Conservation (phyloP, 2,888 invertebrate genomes). For the Papilio protenor region DNA sequence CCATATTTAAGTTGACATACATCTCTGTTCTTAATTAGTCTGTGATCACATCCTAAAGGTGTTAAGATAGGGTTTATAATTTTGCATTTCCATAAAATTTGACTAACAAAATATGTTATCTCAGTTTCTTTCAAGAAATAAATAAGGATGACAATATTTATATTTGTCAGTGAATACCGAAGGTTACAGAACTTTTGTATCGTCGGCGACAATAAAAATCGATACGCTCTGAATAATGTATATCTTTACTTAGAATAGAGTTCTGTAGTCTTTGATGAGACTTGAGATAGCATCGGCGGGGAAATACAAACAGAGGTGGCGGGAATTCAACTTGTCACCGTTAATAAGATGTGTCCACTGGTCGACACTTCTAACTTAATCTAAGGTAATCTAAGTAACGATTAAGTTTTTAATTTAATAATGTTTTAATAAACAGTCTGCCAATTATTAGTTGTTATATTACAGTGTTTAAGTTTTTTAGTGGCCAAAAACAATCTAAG, state of each 20-base stretch:
- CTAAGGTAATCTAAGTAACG: slow-evolving; percentile 11
- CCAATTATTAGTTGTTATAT: no score
- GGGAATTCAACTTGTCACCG: slow-evolving; percentile 20
- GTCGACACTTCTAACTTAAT: background rate
- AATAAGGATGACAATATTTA: background rate
- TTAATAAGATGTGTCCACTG: slow-evolving; percentile 25
- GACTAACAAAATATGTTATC: background rate
- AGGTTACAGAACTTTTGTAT: background rate
- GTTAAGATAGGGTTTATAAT: no score
- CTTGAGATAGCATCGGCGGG: slow-evolving; percentile 16
- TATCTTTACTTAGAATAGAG: slow-evolving; percentile 7
- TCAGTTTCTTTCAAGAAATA: background rate
- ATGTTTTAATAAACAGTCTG: background rate
- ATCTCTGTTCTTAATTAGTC: no score
- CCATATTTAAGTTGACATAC: no score
- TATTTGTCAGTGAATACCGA: background rate
- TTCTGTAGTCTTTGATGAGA: slow-evolving; percentile 6
- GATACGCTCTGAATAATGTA: slow-evolving; percentile 25
- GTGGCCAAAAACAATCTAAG: no score
- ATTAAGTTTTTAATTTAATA: background rate
- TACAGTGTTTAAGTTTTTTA: background rate
- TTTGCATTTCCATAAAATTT: no score
- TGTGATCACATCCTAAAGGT: no score
- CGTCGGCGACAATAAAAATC: slow-evolving; percentile 1
- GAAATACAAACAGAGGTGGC: slow-evolving; percentile 20